A percentile compares a stretch with the other conserved stretches of the same genome.
These are phyloP conservation scores for Drosophila pachea DNA, from an alignment of 1,140 invertebrate genomes.

Conservation along the genomic window DNA sequence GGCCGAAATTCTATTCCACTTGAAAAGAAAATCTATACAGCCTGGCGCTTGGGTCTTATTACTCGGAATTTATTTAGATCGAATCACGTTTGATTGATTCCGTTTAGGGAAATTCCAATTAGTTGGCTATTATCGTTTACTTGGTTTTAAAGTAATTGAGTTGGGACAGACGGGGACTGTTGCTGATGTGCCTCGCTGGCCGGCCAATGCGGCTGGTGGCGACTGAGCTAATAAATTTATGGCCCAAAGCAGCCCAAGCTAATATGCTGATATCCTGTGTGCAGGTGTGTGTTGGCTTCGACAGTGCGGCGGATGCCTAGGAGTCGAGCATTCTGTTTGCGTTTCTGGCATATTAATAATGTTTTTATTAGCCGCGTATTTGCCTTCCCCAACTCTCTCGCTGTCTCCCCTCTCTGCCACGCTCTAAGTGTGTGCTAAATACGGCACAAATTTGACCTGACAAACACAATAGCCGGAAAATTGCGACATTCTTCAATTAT, in stretches of 20 bases:
- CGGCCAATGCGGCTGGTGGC: conserved; percentile 65
- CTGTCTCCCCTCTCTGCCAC: conserved; percentile 3
- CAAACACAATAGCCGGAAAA: conserved; percentile 35
- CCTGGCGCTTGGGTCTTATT: too few species aligned
- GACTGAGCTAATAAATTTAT: conserved; percentile 78
- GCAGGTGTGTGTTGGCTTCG: background rate
- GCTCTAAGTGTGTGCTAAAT: conserved; percentile 23
- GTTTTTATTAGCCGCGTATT: conserved; percentile 74
- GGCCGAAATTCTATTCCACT: too few species aligned
- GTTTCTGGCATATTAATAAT: conserved; percentile 69
- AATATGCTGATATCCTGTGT: conserved; percentile 39
- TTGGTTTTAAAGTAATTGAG: too few species aligned
- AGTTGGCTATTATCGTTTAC: too few species aligned
- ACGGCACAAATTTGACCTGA: conserved; percentile 32
- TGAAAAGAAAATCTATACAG: too few species aligned
- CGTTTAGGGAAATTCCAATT: too few species aligned
- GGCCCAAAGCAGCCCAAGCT: conserved; percentile 72
- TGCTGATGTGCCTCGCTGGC: conserved; percentile 39
- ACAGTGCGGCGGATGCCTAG: conserved; percentile 37
- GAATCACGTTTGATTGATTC: too few species aligned
- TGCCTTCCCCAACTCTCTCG: conserved; percentile 37
- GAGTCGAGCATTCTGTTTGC: conserved; percentile 45
- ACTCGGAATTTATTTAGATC: too few species aligned
- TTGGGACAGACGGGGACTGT: background rate
- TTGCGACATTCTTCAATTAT: conserved; percentile 54